Percentiles rank a stretch among this genome's conserved stretches.
Conservation (phyloP, 2,888 invertebrate genomes). For the Cyrtodaria siliqua region DNA sequence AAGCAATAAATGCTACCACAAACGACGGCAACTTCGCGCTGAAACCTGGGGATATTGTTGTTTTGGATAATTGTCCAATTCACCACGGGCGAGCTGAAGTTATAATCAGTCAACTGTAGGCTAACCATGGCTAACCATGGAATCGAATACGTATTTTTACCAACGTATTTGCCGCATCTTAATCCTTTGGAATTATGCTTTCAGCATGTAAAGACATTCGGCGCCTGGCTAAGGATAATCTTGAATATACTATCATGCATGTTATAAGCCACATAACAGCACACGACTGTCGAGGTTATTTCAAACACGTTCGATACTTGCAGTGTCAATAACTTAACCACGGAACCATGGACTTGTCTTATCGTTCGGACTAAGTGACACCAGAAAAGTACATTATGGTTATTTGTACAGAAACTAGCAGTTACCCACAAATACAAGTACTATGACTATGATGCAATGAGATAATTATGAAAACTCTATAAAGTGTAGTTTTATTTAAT, state of each 20-base stretch:
- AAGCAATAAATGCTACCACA: slow-evolving; percentile 12
- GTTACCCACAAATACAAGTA: no score
- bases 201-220: slow-evolving; percentile 14
- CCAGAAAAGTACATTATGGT: no score
- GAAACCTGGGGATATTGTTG: slow-evolving; percentile 9
- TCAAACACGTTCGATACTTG: slow-evolving; percentile 12
- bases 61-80: slow-evolving; percentile 17
- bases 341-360: no score
- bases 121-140: no score
- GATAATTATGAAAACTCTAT: no score
- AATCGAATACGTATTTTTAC: background rate
- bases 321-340: no score
- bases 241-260: slow-evolving; percentile 10
- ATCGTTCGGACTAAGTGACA: no score
- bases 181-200: slow-evolving; percentile 14
- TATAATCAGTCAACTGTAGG: background rate
- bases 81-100: slow-evolving; percentile 13
- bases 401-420: no score
- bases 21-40: slow-evolving; percentile 11
- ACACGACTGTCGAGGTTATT: slow-evolving; percentile 3
- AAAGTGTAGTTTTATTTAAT: no score
- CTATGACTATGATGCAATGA: no score
- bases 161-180: background rate
- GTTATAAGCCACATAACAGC: slow-evolving; percentile 3
- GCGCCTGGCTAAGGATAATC: slow-evolving; percentile 7